A percentile compares a stretch with the other conserved stretches of the same genome.
phyloP scores from a whole-genome alignment of 2,888 invertebrate genomes.

The Fragum sueziense region DNA sequence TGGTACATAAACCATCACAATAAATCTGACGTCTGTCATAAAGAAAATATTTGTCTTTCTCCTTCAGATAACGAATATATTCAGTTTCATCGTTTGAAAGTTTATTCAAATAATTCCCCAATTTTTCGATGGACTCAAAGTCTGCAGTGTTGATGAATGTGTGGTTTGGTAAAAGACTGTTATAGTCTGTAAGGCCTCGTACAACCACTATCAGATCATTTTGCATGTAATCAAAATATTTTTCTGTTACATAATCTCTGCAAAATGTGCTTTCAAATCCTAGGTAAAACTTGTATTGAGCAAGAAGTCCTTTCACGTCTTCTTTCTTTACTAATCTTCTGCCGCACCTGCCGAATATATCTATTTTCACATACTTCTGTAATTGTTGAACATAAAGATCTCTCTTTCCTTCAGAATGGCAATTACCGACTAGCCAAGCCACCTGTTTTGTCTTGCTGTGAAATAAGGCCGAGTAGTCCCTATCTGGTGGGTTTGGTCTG shows the following conservation, averaged over 20 bases:
- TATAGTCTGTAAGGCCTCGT: background rate
- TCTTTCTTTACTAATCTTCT: background rate
- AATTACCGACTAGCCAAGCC: slow-evolving; percentile 3
- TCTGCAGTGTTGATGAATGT: slow-evolving; percentile 11
- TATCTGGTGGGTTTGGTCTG: background rate
- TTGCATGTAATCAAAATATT: background rate
- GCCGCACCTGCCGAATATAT: slow-evolving; percentile 3
- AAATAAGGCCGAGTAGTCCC: background rate
- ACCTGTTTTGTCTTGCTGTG: background rate
- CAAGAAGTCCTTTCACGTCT: background rate
- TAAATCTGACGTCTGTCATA: background rate
- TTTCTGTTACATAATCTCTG: slow-evolving; percentile 1
- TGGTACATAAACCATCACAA: background rate
- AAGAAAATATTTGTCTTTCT: slow-evolving; percentile 1
- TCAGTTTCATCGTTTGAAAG: background rate
- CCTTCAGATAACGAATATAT: slow-evolving; percentile 1
- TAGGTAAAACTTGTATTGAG: background rate
- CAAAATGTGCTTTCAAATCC: no score
- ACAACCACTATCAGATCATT: background rate
- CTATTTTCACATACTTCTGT: background rate
- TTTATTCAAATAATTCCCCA: background rate
- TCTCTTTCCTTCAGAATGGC: background rate
- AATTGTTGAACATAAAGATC: background rate
- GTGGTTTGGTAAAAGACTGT: background rate
- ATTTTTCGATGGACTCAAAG: background rate